A percentile compares a stretch with the other conserved stretches of the same genome.
These are phyloP conservation scores for Hemaris fuciformis DNA, from an alignment of 2,888 invertebrate genomes.

Conservation along the genomic window DNA sequence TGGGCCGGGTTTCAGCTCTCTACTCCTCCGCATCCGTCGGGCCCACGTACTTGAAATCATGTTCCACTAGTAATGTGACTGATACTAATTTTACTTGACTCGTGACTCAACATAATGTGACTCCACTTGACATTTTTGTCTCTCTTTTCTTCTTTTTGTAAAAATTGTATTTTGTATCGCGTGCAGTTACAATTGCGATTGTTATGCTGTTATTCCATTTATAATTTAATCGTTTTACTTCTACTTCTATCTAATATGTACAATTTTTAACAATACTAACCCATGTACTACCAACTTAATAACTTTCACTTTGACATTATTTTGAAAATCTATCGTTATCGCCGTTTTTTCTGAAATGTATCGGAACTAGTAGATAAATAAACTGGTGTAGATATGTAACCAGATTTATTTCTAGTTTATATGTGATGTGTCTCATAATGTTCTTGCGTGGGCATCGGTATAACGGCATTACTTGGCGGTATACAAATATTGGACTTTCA, in stretches of 20 bases:
- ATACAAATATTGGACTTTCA: conserved; percentile 1
- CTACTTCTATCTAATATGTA: too few species aligned
- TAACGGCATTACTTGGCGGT: not conserved
- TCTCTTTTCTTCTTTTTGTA: too few species aligned
- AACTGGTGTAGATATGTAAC: not conserved
- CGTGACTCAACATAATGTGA: not conserved
- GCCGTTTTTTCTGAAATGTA: too few species aligned
- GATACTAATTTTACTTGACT: not conserved
- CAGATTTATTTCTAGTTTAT: not conserved
- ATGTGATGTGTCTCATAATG: not conserved
- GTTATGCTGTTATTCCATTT: too few species aligned
- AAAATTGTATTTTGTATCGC: too few species aligned
- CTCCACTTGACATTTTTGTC: not conserved
- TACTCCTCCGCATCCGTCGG: conserved; percentile 17
- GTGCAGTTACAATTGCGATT: too few species aligned
- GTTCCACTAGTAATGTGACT: conserved; percentile 9
- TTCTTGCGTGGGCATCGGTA: not conserved
- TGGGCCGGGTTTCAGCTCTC: conserved; percentile 15
- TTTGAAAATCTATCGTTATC: too few species aligned
- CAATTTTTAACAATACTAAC: too few species aligned
- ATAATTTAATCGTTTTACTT: too few species aligned
- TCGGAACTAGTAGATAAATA: not conserved
- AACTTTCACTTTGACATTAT: too few species aligned
- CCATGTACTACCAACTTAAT: too few species aligned
- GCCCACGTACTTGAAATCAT: conserved; percentile 19